Base-by-base conservation (phyloP, 2,797 vertebrate species). In the Aulostomus chinensis region DNA sequence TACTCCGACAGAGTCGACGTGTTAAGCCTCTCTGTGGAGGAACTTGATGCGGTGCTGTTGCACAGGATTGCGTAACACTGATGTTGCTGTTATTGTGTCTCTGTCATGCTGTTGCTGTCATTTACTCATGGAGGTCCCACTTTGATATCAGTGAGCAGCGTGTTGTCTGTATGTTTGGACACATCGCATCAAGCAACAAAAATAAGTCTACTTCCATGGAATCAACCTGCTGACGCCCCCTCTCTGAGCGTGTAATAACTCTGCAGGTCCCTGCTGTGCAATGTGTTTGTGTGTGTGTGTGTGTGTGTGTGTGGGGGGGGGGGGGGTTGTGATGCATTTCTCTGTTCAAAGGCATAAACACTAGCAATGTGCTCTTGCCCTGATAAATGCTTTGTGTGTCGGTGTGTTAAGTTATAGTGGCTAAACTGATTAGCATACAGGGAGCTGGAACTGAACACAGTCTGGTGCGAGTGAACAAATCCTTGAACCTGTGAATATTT, bases 41-140 rank as follows among this genome's bases (percentile, higher is more conserved):
- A n/a, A n/a, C n/a, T n/a, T n/a, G n/a, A n/a, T n/a, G n/a, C n/a
- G n/a, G 14, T 11, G 10, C 18, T 48, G 33, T 59, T 65, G 47
- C 72, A 32, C 7, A 10, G 26, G 36, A 43, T 80, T 74, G 61
- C 40, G 7, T 65, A 69, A 72, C 42, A n/a, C 5, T 15, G 24
- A 14, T 40, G 26, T n/a, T n/a, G n/a, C n/a, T n/a, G n/a, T n/a
- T n/a, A n/a, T n/a, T n/a, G n/a, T n/a, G n/a, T n/a, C n/a, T n/a
- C n/a, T n/a, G n/a, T n/a, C n/a, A n/a, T n/a, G n/a, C n/a, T n/a
- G n/a, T n/a, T n/a, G n/a, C n/a, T 43, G 22, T 41, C 42, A 25
- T 18, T 47, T 35, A 50, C 45, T 29, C 25, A 57, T 9, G 15
- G 34, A 56, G 10, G 22, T 31, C n/a, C 33, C 41, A 42, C 48